A percentile compares a stretch with the other conserved stretches of the same genome.
These are phyloP conservation scores for Mylabris sibirica DNA, from an alignment of 2,888 invertebrate genomes.

Conservation along the genomic window DNA sequence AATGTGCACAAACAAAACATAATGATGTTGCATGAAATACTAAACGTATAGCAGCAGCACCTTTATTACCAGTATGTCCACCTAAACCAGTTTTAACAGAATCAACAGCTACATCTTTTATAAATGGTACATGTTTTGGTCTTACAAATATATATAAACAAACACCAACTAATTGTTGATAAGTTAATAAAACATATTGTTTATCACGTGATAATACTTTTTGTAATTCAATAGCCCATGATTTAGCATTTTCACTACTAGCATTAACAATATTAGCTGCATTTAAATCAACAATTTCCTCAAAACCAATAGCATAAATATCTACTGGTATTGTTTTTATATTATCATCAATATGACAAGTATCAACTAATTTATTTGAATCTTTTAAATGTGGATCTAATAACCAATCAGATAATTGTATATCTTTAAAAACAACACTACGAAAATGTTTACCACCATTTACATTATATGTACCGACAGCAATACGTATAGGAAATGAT, in stretches of 20 bases:
- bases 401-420: conserved; percentile 87
- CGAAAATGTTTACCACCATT: conserved; percentile 99
- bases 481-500: conserved; percentile 76
- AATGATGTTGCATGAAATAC: conserved; percentile 92
- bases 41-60: conserved; percentile 91
- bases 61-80: conserved; percentile 97
- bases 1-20: conserved; percentile 98
- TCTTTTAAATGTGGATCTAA: conserved; percentile 78
- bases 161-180: conserved; percentile 96
- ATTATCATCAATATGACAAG: conserved; percentile 60
- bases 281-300: conserved; percentile 98
- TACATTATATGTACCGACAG: conserved; percentile 97
- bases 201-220: conserved; percentile 85
- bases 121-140: conserved; percentile 85
- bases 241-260: conserved; percentile 89
- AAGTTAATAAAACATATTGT: conserved; percentile 88
- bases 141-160: conserved; percentile 95
- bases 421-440: conserved; percentile 92
- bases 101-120: conserved; percentile 93
- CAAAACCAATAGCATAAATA: conserved; percentile 97
- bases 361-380: conserved; percentile 60
- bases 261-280: conserved; percentile 98
- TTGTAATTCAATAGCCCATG: conserved; percentile 95
- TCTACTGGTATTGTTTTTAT: conserved; percentile 73
- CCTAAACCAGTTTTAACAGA: conserved; percentile 98